Evolutionary conservation across 2,113 vertebrate genomes (phyloP).

Genomic region (Trematomus loennbergii): DNA sequence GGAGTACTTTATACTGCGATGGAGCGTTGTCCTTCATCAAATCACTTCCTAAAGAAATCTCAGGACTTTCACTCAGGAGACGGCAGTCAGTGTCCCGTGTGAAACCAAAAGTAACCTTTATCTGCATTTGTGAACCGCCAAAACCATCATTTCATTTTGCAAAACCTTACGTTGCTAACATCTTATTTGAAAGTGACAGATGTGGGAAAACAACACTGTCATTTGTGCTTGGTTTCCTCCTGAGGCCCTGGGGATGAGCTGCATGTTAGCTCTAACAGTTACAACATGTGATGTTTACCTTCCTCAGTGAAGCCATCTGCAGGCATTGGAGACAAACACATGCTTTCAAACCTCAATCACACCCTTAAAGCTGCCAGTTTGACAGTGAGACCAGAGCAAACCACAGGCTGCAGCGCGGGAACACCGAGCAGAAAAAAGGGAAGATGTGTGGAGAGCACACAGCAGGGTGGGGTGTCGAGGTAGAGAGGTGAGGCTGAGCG

Average conservation of each 20-base stretch:
- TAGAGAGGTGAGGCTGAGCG: conserved; percentile 32
- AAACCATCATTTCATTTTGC: no score
- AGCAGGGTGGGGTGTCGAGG: conserved; percentile 13
- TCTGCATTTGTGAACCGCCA: no score
- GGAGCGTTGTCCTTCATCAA: no score
- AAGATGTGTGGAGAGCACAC: conserved; percentile 15
- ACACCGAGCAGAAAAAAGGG: conserved; percentile 29
- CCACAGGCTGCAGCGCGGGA: conserved; percentile 31
- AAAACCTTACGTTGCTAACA: no score
- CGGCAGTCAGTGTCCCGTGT: no score
- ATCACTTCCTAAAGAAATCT: no score
- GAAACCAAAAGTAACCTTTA: no score
- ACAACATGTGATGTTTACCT: conserved; percentile 75
- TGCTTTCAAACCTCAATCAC: conserved; percentile 52
- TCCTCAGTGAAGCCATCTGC: conserved; percentile 75
- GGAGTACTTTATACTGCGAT: no score
- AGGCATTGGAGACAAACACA: conserved; percentile 50
- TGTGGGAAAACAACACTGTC: conserved; percentile 52
- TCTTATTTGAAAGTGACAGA: conserved; percentile 28
- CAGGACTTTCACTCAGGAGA: no score
- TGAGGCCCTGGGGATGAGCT: conserved; percentile 68
- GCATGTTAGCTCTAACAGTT: conserved; percentile 67
- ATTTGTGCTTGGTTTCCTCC: conserved; percentile 68
- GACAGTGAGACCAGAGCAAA: conserved; percentile 28
- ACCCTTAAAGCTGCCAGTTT: conserved; percentile 17